Evolutionary conservation across 2,888 invertebrate genomes (phyloP), one percentile per base, ranked within the genome.

Genomic region (Polydrusus cervinus): DNA sequence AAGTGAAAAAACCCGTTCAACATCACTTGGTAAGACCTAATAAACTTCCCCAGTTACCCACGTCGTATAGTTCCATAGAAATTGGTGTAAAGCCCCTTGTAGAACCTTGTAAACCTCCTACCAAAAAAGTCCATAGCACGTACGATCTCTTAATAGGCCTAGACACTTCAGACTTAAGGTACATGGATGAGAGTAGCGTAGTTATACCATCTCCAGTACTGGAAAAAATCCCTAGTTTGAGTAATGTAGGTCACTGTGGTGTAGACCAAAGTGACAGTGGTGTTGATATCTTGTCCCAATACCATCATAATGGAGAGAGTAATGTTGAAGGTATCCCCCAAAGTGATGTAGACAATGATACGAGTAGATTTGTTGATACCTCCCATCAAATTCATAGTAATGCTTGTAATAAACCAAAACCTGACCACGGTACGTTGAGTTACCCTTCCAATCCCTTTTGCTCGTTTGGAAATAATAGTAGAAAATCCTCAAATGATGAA

Each of bases 131-230:
- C 75, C 82, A 83, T 73, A 81, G 81, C 64, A 92, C 92, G 45
- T 95, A 93, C 83, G 95, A 96, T 85, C 90, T 95, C 76, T 88
- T 96, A 75, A 90, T 93, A 18, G 93, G 93, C 64, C 89, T 96
- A 87, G 95, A 96, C 84, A 94, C 93, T 76, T 94, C 94, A n/a
- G 96, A 97, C 87, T 88, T 97, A 68, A 91, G 94, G 60, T 97
- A 91, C 86, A 96, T 97, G 96, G 97, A 97, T 85, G 96, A 97
- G 85, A 96, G 96, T 86, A 96, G 95, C 14, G 91, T 96, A 53
- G 93, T 93, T 79, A 89, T 95, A 74, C 92, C 94, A 71, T 94
- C 95, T 78, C 94, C 95, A 14, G 92, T 91, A 73, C 92, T 92
- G 82, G 95, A 95, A 85, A 94, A 93, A 83, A 93, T 94, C 55